Conservation (phyloP, 2,113 vertebrate species). For the Falco punctatus region DNA sequence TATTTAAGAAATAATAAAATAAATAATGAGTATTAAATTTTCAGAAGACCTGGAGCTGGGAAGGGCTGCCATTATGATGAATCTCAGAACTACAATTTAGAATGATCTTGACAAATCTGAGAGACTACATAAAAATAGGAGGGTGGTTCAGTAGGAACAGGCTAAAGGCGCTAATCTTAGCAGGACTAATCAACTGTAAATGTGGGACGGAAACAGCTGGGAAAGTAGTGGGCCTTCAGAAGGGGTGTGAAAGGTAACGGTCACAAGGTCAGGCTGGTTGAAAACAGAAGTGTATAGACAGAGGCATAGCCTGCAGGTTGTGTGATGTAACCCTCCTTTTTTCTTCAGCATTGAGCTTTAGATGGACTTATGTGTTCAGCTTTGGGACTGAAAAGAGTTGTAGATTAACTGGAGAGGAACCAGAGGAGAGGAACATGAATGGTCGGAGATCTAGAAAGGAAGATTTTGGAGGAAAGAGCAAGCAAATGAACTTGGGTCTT, state of each 20-base stretch:
- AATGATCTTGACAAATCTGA: neutral
- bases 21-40: neutral
- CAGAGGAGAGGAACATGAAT: neutral
- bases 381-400: neutral
- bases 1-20: neutral
- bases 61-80: neutral
- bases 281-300: neutral
- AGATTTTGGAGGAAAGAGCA: neutral
- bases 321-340: neutral
- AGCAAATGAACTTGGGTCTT: neutral
- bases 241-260: neutral
- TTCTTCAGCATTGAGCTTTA: neutral
- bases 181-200: neutral
- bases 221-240: neutral
- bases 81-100: neutral
- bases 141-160: neutral
- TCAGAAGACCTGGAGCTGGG: neutral
- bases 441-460: neutral
- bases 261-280: neutral
- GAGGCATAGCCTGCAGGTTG: neutral
- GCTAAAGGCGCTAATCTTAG: neutral
- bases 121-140: neutral
- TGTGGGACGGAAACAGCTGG: neutral
- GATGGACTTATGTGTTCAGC: neutral
- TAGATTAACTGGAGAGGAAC: neutral